Evolutionary conservation across 92 coral and sea anemone genomes (phyloP), one percentile per base, ranked within the genome.

Genomic region (Metridium senile): DNA sequence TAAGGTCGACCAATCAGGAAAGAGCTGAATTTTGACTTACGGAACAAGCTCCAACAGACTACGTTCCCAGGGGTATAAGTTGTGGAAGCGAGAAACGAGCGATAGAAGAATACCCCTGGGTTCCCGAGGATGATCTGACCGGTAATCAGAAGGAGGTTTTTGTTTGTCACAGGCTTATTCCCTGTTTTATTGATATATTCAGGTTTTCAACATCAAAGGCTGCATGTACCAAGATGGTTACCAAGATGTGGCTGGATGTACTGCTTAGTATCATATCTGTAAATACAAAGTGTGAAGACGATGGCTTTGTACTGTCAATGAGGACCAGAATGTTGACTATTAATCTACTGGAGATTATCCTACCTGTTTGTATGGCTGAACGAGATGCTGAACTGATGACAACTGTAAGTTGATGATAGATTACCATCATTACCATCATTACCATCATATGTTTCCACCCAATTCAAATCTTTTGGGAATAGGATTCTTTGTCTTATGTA

Each of bases 241-340:
- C 87, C 62, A 87, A 65, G 49, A 78, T 70, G 6, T 90, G 95
- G 95, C 66, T 87, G 26, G 89, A 81, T 43, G 83, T 82, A 7
- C 58, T 87, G 49, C 80, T 91, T 62, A 58, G 80, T 62, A 65
- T 91, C 49, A 62, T 91, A 19, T 78, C 89, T 47, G 64, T 90
- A 20, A 85, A 75, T 29, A 47, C 73, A 9, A 72, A 61, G 21
- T 29, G 22, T 22, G 87, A 75, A 33, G 63, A 81, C 54, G 83
- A 84, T 58, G 63, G 8, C 25, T 66, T 75, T 56, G 75, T 78
- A 20, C 79, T 70, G 69, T 63, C 87, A 47, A 67, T 91, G 81
- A 85, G 97, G 53, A 75, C 92, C 23, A 77, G 90, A 72, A 84
- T 91, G 97, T 81, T 91, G 56, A 85, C 97, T 62, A 69, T 88